phyloP scores from a whole-genome alignment of 2,113 vertebrate genomes.

The Xiphias gladius region DNA sequence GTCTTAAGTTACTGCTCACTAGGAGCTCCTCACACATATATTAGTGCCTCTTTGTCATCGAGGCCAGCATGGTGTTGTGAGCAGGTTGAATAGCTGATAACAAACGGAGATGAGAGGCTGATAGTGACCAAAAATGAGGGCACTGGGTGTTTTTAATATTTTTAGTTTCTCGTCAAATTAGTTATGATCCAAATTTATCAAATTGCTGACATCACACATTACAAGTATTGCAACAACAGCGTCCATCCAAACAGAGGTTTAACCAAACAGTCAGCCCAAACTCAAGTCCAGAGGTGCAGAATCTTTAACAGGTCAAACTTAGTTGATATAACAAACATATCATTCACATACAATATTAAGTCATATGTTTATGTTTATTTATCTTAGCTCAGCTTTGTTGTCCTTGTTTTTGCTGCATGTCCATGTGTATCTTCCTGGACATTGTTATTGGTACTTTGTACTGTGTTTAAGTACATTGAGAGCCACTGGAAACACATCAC shows the following conservation, averaged over 20 bases:
- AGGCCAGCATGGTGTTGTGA: slow-evolving; percentile 42
- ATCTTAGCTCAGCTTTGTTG: too few species aligned
- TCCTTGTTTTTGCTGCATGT: too few species aligned
- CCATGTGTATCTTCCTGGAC: background rate
- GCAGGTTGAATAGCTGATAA: slow-evolving; percentile 53
- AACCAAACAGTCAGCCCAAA: background rate
- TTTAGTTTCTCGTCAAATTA: background rate
- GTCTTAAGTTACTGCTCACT: slow-evolving; percentile 77
- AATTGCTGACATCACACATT: too few species aligned
- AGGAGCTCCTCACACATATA: slow-evolving; percentile 58
- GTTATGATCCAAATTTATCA: background rate
- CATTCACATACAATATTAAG: background rate
- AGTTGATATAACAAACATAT: background rate
- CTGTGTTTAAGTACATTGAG: background rate
- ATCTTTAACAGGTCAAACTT: background rate
- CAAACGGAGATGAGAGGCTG: slow-evolving; percentile 35
- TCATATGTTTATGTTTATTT: background rate
- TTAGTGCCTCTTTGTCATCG: slow-evolving; percentile 66
- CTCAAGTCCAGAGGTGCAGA: background rate
- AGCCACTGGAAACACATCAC: background rate
- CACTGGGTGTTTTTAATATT: slow-evolving; percentile 25
- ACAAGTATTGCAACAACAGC: background rate
- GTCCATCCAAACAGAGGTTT: background rate
- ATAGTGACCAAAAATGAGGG: slow-evolving; percentile 41
- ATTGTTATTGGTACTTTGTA: background rate